A percentile compares a stretch with the other conserved stretches of the same genome.
Conservation (phyloP, 2,797 vertebrate species). For the Hippocampus kuda region DNA sequence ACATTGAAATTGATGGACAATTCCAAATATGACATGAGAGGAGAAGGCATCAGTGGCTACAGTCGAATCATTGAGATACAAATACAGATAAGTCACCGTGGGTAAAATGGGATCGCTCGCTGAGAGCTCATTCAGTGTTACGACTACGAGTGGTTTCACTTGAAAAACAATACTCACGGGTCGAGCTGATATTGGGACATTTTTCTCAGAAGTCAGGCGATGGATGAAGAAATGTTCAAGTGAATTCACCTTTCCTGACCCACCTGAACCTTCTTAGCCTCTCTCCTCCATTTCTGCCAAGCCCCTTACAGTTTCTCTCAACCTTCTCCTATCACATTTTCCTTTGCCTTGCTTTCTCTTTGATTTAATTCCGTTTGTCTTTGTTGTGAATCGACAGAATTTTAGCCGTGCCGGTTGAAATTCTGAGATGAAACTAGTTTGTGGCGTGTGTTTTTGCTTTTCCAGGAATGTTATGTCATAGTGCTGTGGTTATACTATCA, state of each 20-base stretch:
- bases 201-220: slow-evolving; percentile 56
- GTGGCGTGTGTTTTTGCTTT: slow-evolving; percentile 47
- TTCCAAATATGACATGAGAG: slow-evolving; percentile 28
- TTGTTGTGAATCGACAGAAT: slow-evolving; percentile 67
- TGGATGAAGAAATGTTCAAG: slow-evolving; percentile 67
- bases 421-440: slow-evolving; percentile 64
- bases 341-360: slow-evolving; percentile 60
- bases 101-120: slow-evolving; percentile 29
- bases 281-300: slow-evolving; percentile 66
- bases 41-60: slow-evolving; percentile 13
- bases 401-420: slow-evolving; percentile 72
- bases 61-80: slow-evolving; percentile 30
- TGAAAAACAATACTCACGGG: slow-evolving; percentile 36
- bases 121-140: slow-evolving; percentile 42
- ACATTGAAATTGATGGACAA: slow-evolving; percentile 34
- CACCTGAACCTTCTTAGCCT: slow-evolving; percentile 58
- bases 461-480: slow-evolving; percentile 51
- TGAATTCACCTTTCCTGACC: slow-evolving; percentile 58
- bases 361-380: slow-evolving; percentile 61
- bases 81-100: slow-evolving; percentile 38
- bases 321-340: slow-evolving; percentile 69
- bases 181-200: slow-evolving; percentile 40
- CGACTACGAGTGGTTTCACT: slow-evolving; percentile 34
- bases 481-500: slow-evolving; percentile 51
- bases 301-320: slow-evolving; percentile 64